phyloP scores from a whole-genome alignment of 2,113 vertebrate genomes.

The Bos javanicus region DNA sequence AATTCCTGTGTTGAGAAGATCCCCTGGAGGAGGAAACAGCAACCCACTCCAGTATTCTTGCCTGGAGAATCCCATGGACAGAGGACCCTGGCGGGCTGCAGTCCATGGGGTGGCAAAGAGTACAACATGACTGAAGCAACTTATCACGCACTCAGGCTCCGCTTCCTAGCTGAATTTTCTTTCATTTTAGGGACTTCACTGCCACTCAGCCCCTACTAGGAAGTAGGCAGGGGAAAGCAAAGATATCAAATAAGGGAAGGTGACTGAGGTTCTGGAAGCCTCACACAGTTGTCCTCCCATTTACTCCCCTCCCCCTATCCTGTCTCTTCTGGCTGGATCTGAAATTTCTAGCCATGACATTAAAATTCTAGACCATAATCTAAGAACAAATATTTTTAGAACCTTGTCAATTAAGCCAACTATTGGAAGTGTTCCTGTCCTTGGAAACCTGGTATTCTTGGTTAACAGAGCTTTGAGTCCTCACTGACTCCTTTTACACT shows the following conservation, averaged over 20 bases:
- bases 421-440: background rate
- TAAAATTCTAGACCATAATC: background rate
- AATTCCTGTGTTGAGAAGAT: background rate
- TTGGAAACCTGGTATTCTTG: background rate
- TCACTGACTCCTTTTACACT: background rate
- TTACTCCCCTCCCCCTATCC: background rate
- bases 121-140: background rate
- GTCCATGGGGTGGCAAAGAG: background rate
- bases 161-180: background rate
- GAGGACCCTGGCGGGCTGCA: background rate
- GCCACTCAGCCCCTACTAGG: background rate
- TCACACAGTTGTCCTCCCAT: background rate
- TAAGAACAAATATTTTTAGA: background rate
- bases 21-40: background rate
- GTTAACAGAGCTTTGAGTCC: background rate
- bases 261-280: background rate
- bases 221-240: background rate
- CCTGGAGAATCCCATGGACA: background rate
- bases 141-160: background rate
- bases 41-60: background rate
- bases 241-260: background rate
- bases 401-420: background rate
- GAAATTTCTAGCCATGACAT: background rate
- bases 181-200: slow-evolving; percentile 9
- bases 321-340: background rate